Base-by-base conservation (phyloP, 2,113 vertebrate genomes). In the Anolis carolinensis region DNA sequence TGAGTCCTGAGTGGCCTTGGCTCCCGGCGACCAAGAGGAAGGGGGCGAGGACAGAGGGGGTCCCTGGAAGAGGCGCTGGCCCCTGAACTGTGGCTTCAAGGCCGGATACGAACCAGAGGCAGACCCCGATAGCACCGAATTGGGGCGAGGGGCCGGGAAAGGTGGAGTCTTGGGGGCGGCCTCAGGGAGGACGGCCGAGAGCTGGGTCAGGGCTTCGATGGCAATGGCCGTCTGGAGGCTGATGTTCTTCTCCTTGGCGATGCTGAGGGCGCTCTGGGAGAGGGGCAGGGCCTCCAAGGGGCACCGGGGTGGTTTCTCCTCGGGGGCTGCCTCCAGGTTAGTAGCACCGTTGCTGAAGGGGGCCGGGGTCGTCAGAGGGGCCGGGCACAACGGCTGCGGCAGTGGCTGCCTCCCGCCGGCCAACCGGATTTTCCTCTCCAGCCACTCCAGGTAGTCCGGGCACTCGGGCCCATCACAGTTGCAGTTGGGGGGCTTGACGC, bases 381-480 rank as follows among this genome's bases (percentile, higher is more conserved):
- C 75, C 93, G 86, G 79, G 87, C 94, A 2, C 91, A 5, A 10
- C 7, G 34, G 55, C 32, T 34, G 25, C 5, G 65, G 27, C 25
- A 93, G 94, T 80, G 89, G 95, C 62, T 96, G 95, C 76, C 89
- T 89, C 8, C 88, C 92, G 6, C 89, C 92, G 84, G 97, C 97
- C 55, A 96, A 96, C 94, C 97, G 97, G 92, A 99, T 99, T 95
- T 99, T 99, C 88, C 97, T 98, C 94, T 99, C 97, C 93, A 99
- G 95, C 98, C 98, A 99, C 92, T 99, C 98, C 94, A 99, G 97
- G 96, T 99, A 99, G 95, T 99, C 98, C 1, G 98, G 98, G 94
- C 98, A 99, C 88, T 99, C 98, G 0, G 98, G 98, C 88, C 98
- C 98, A 3, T 99, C 98, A 73, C 98, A 99, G 94, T 98, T 97